Conservation (phyloP, 2,113 vertebrate genomes). For the Fregata magnificens region DNA sequence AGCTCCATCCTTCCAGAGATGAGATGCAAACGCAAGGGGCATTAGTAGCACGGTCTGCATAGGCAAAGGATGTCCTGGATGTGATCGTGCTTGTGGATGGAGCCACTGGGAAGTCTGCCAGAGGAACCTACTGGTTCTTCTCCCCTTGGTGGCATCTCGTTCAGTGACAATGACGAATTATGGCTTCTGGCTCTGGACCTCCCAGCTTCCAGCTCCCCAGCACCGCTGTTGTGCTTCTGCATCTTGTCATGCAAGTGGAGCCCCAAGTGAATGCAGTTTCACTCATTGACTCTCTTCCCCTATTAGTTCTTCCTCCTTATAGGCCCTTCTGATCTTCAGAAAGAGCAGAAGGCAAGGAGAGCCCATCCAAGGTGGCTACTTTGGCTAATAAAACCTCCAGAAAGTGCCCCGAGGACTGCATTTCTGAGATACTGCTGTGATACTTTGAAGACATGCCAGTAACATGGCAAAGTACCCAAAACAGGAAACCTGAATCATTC, state of each 20-base stretch:
- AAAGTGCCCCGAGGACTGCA: rapidly evolving
- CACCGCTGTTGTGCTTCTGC: background rate
- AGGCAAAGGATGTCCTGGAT: background rate
- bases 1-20: background rate
- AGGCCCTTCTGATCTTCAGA: background rate
- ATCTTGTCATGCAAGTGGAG: background rate
- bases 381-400: background rate
- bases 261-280: background rate
- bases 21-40: background rate
- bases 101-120: background rate
- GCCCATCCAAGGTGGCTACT: background rate
- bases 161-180: background rate
- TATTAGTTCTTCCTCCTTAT: background rate
- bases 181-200: background rate
- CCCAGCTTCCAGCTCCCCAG: background rate
- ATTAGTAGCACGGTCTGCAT: rapidly evolving
- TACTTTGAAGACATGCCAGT: rapidly evolving
- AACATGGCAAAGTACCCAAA: background rate
- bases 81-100: rapidly evolving
- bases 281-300: background rate
- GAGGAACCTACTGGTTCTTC: background rate
- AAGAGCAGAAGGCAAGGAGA: background rate
- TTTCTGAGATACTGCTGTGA: background rate
- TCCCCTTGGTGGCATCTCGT: background rate
- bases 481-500: background rate